These are phyloP conservation scores for Aphelocoma californica DNA, from an alignment of 2,797 vertebrate species.

Conservation along the genomic window DNA sequence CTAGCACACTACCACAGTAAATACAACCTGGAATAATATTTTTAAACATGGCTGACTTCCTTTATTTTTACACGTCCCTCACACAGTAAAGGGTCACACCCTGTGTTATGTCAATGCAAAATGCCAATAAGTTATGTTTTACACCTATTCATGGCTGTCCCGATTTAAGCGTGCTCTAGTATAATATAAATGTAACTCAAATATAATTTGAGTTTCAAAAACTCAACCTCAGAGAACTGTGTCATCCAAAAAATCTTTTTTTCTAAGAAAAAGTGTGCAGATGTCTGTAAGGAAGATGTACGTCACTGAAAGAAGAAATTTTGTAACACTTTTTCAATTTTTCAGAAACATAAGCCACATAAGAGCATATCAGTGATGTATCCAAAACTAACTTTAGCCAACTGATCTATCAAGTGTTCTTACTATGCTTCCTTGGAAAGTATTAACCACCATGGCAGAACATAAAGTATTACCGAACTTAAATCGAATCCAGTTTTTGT, in stretches of 20 bases:
- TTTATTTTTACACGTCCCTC: neutral
- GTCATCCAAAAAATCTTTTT: neutral
- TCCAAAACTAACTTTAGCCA: neutral
- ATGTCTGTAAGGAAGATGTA: neutral
- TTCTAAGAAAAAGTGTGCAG: neutral
- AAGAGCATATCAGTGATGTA: neutral
- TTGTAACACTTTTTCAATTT: neutral
- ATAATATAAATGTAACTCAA: neutral
- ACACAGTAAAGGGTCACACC: neutral
- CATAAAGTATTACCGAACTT: neutral
- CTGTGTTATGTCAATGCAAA: neutral
- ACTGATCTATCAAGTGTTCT: neutral
- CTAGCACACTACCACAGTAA: neutral
- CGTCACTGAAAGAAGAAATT: neutral
- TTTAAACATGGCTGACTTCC: neutral
- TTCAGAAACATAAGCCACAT: neutral
- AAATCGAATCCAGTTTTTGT: neutral
- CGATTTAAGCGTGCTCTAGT: neutral
- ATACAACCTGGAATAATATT: neutral
- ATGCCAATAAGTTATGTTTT: neutral
- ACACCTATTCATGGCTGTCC: neutral
- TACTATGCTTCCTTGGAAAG: neutral
- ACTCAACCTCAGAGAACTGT: neutral
- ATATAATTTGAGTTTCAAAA: neutral
- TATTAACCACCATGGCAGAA: neutral